phyloP scores from a whole-genome alignment of 2,888 invertebrate species.

The Clusia tigrina region DNA sequence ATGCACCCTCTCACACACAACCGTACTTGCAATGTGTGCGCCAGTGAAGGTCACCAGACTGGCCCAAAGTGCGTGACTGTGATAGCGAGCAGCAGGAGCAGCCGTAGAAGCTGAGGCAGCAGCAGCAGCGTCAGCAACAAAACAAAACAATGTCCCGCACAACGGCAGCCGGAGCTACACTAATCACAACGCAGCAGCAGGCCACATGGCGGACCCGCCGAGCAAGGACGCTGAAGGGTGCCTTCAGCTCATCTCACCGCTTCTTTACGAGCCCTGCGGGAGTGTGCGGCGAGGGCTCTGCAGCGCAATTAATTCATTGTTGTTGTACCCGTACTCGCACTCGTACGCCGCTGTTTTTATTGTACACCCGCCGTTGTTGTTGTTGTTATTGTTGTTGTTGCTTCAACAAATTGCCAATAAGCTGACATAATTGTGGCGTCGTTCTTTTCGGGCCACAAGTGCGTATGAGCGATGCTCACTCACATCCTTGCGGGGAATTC shows the following conservation, averaged over 20 bases:
- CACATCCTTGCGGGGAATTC: neutral
- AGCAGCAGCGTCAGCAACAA: too few relatives aligned
- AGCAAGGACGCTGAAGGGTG: too few relatives aligned
- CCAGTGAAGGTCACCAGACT: too few relatives aligned
- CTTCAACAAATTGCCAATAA: conserved; percentile 1
- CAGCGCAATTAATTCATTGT: neutral
- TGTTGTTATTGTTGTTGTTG: conserved; percentile 6
- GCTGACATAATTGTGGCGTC: neutral
- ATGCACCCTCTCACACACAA: too few relatives aligned
- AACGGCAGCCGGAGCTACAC: neutral
- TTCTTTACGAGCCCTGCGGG: neutral
- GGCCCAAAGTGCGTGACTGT: too few relatives aligned
- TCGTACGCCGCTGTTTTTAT: neutral
- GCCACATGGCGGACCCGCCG: neutral
- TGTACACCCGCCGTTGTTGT: neutral
- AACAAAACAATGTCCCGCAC: too few relatives aligned
- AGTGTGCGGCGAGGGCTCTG: neutral
- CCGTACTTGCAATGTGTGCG: too few relatives aligned
- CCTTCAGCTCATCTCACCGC: too few relatives aligned
- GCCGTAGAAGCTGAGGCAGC: too few relatives aligned
- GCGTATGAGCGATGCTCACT: neutral
- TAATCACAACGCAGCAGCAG: neutral
- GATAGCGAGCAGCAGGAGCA: too few relatives aligned
- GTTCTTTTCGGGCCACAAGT: neutral
- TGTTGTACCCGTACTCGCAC: neutral